These are phyloP conservation scores for Gymnogyps californianus DNA, from an alignment of 2,113 vertebrate species.

Conservation along the genomic window DNA sequence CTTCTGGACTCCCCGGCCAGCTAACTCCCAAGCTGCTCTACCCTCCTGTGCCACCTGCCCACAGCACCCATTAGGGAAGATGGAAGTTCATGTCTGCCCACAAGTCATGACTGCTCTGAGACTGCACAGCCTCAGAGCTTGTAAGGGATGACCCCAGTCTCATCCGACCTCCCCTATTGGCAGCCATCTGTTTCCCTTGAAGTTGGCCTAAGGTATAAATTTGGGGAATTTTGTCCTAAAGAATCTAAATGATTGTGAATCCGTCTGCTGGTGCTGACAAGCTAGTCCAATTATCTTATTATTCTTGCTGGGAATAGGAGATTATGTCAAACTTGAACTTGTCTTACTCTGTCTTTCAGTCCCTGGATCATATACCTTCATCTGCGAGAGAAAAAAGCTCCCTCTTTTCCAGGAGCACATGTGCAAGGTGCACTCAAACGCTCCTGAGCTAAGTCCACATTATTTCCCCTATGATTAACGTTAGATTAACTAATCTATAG, in stretches of 20 bases:
- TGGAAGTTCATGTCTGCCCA: not conserved
- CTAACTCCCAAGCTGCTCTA: not conserved
- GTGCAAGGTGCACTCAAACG: not conserved
- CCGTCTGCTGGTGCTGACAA: not conserved
- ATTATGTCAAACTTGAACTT: not conserved
- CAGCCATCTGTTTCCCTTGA: not conserved
- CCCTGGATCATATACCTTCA: not conserved
- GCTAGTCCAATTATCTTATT: not conserved
- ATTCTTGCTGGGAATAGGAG: not conserved
- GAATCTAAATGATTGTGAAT: not conserved
- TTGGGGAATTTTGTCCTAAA: not conserved
- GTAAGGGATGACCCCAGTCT: not conserved
- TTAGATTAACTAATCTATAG: not conserved
- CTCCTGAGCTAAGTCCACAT: not conserved
- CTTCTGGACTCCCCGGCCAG: not conserved
- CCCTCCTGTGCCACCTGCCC: not conserved
- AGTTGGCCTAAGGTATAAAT: not conserved
- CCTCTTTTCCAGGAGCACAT: not conserved
- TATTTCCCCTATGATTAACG: not conserved
- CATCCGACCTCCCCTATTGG: accelerated
- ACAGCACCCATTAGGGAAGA: not conserved
- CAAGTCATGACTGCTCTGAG: not conserved
- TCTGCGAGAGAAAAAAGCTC: not conserved
- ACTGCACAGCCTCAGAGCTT: not conserved
- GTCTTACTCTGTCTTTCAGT: not conserved